Evolutionary conservation across 2,797 vertebrate genomes (phyloP).

Genomic region (Momotus momota): DNA sequence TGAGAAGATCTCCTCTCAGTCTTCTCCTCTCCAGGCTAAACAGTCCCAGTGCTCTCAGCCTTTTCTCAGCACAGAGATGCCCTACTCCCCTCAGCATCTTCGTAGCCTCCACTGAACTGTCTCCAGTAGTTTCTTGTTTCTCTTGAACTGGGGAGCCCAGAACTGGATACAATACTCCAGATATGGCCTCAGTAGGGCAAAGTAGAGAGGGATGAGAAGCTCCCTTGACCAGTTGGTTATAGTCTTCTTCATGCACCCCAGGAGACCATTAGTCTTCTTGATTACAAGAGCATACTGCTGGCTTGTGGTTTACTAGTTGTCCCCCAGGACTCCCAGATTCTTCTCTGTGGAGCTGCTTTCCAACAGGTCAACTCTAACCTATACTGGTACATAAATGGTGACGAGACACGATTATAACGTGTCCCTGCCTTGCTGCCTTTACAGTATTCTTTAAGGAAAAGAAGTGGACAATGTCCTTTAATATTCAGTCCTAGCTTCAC

Average conservation of each 20-base stretch:
- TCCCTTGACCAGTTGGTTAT: no score
- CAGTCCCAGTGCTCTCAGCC: not conserved
- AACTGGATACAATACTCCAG: no score
- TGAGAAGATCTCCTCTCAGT: not conserved
- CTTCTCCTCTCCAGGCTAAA: not conserved
- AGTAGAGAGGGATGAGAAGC: no score
- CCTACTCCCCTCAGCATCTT: no score
- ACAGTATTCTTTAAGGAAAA: not conserved
- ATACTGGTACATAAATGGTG: not conserved
- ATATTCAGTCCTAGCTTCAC: no score
- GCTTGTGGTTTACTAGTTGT: not conserved
- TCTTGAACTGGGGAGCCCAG: no score
- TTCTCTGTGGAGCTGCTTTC: not conserved
- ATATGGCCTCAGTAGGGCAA: no score
- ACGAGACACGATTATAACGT: not conserved
- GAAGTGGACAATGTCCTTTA: not conserved
- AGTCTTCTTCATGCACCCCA: no score
- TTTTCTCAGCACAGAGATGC: not conserved
- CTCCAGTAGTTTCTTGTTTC: no score
- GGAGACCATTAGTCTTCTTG: no score
- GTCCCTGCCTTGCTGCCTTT: not conserved
- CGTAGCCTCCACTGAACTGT: no score
- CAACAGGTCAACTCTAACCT: not conserved
- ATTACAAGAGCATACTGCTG: not conserved
- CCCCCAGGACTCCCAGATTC: not conserved